Evolutionary conservation across 2,888 invertebrate genomes (phyloP), one percentile per base, ranked within the genome.

Genomic region (Trichacis sp.): DNA sequence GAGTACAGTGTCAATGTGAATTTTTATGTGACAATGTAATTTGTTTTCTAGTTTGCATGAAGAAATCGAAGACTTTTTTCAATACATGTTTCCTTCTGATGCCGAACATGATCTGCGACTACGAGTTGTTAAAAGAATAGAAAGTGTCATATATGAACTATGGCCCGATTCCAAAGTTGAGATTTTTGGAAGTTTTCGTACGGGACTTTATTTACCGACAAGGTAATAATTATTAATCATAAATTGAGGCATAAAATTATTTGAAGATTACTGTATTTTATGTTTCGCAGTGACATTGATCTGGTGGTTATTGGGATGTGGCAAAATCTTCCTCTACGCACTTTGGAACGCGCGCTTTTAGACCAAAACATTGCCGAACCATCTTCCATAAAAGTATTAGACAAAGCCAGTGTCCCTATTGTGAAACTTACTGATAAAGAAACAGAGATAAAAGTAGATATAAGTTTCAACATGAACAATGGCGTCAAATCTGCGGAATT

Each of bases 391-490:
- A 96, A 97, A 88, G 97, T 98, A 77, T 89, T 98, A 74, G 97
- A 98, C 87, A 97, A 96, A 87, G 98, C 98, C 63, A 96, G 97
- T 54, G 98, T 99, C 76, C 99, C 99, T 76, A 98, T 99, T 79
- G 95, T 99, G 71, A 99, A 99, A 88, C 89, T 98, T 85, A 96
- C 95, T 24, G 97, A 98, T 84, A 89, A 89, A 68, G 89, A 90
- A 81, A 87, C 84, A 86, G 93, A 94, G 73, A 93, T 99, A 62
- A 83, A 82, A 69, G 97, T 96, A 79, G 99, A 99, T 87, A 98
- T 99, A 84, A 97, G 98, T 79, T 99, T 99, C 88, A 99, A 99
- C 87, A 98, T 98, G 94, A 94, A 92, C 85, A 97, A 96, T 86
- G 98, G 98, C 62, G 96, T 98, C 43, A 93, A 95, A 87, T 97